A percentile compares a stretch with the other conserved stretches of the same genome.
Conservation (phyloP, 1,140 invertebrate genomes). For the Cyclargus thomasi region DNA sequence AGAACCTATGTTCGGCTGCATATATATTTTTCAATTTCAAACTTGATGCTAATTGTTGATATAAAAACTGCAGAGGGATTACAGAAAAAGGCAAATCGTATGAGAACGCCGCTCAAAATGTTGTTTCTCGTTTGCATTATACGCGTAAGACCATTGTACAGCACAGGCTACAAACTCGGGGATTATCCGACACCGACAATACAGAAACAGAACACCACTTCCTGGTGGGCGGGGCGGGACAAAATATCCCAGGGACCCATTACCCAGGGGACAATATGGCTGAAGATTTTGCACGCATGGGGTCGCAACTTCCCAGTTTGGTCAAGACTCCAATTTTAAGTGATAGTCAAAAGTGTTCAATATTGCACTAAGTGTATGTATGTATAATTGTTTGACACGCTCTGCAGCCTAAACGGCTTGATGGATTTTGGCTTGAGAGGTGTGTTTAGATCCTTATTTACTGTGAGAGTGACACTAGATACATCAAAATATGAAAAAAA, state of each 20-base stretch:
- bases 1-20: no score
- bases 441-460: no score
- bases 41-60: no score
- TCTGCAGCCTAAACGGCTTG: no score
- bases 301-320: background rate
- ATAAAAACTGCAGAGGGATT: background rate
- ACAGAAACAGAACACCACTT: constrained; percentile 7
- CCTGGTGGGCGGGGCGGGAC: constrained; percentile 2
- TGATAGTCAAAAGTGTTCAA: no score
- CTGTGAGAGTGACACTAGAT: no score
- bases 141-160: background rate
- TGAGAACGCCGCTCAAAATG: background rate
- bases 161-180: background rate
- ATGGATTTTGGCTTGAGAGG: no score
- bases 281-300: background rate
- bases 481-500: no score
- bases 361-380: no score
- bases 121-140: background rate
- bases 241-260: constrained; percentile 4
- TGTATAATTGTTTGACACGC: no score
- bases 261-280: background rate
- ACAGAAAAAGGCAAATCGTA: background rate
- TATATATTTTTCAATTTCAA: no score
- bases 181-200: constrained; percentile 5
- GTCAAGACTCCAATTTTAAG: background rate